phyloP scores from a whole-genome alignment of 2,113 vertebrate species.

The Brienomyrus brachyistius region DNA sequence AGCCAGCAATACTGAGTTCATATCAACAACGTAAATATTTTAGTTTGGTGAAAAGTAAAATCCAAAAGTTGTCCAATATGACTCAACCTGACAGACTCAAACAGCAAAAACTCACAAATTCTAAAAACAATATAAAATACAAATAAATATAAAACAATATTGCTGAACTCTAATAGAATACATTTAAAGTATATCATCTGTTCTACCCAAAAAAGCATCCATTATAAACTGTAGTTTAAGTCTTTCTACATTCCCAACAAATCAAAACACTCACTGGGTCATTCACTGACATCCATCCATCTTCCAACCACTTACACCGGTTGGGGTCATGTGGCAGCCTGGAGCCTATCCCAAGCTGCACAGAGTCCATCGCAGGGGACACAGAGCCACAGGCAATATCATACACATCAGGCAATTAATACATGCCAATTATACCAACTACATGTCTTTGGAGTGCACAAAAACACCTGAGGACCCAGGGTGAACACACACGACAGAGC shows the following conservation, averaged over 20 bases:
- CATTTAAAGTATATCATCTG: neutral
- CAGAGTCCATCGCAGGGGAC: neutral
- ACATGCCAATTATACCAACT: neutral
- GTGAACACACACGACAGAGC: neutral
- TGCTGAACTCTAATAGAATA: neutral
- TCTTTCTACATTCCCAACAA: neutral
- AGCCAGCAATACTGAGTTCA: neutral
- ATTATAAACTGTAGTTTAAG: neutral
- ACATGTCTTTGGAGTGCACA: neutral
- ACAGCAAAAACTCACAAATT: neutral
- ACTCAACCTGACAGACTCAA: neutral
- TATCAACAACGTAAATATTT: neutral
- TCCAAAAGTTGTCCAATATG: neutral
- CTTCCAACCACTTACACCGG: conserved; percentile 4
- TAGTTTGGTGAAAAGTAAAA: neutral
- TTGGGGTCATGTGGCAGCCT: neutral
- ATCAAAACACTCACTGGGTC: neutral
- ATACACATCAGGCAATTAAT: neutral
- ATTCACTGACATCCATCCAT: neutral
- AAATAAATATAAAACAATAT: neutral
- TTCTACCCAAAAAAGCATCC: neutral
- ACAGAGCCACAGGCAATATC: neutral
- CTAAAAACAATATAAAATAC: neutral
- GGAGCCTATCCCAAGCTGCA: neutral
- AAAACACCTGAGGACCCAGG: neutral